Conservation (phyloP, 2,797 vertebrate species). For the Bucorvus abyssinicus region DNA sequence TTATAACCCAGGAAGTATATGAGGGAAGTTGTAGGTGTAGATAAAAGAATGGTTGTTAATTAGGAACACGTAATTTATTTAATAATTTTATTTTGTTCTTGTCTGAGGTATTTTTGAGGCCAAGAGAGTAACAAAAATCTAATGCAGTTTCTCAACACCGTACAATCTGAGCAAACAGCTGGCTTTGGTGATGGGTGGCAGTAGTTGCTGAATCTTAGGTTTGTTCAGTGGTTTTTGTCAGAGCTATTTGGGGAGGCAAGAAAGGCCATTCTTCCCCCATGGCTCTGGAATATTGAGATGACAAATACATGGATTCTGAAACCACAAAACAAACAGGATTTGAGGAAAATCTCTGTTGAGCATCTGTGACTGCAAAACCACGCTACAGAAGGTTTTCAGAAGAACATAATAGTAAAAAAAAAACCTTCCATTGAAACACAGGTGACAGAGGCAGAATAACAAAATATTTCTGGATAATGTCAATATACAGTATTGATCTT, state of each 20-base stretch:
- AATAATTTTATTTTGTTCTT: neutral
- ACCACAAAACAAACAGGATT: neutral
- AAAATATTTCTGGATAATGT: neutral
- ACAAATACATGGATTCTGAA: neutral
- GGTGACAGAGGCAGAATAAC: neutral
- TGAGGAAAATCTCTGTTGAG: neutral
- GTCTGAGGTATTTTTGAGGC: neutral
- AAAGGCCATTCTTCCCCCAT: neutral
- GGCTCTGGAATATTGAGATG: neutral
- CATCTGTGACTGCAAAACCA: neutral
- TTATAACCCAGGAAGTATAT: neutral
- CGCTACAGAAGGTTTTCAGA: neutral
- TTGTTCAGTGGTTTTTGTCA: neutral
- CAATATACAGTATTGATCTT: neutral
- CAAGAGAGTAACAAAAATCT: neutral
- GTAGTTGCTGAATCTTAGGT: neutral
- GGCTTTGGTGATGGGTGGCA: neutral
- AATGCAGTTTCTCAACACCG: neutral
- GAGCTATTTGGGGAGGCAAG: neutral
- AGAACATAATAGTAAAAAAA: neutral
- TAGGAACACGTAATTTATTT: neutral
- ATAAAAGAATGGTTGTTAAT: neutral
- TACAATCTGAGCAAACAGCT: neutral
- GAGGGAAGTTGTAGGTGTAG: neutral
- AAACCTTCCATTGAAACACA: neutral